These are phyloP conservation scores for Platycheirus albimanus DNA, from an alignment of 2,888 invertebrate species.

Conservation along the genomic window DNA sequence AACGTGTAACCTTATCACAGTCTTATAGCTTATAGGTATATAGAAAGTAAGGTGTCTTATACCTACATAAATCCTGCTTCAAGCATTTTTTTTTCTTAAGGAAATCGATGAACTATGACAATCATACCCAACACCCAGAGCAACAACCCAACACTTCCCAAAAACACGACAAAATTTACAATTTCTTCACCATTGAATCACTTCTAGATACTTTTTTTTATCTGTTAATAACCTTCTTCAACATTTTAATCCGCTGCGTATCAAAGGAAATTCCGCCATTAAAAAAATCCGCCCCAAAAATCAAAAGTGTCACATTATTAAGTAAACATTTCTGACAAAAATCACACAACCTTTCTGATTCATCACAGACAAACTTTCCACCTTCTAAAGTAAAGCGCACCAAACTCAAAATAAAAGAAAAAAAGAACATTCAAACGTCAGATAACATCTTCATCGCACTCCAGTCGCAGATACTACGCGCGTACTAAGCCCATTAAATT, in stretches of 20 bases:
- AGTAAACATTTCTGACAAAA: not conserved
- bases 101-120: too few relatives aligned
- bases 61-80: too few relatives aligned
- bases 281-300: not conserved
- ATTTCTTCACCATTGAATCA: not conserved
- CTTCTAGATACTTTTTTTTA: not conserved
- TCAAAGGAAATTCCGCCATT: not conserved
- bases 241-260: not conserved
- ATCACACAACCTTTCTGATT: conserved; percentile 7
- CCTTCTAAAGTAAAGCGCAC: not conserved
- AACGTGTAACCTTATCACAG: too few relatives aligned
- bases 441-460: conserved; percentile 28
- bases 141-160: too few relatives aligned
- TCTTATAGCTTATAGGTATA: too few relatives aligned
- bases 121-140: too few relatives aligned
- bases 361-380: conserved; percentile 4
- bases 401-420: conserved; percentile 11
- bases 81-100: too few relatives aligned
- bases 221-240: not conserved
- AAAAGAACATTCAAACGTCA: not conserved
- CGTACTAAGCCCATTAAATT: not conserved
- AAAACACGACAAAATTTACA: too few relatives aligned
- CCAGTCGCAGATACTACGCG: not conserved
- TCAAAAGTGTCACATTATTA: not conserved
- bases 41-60: too few relatives aligned